Evolutionary conservation across 2,113 vertebrate genomes (phyloP).

Genomic region (Dromaius novaehollandiae): DNA sequence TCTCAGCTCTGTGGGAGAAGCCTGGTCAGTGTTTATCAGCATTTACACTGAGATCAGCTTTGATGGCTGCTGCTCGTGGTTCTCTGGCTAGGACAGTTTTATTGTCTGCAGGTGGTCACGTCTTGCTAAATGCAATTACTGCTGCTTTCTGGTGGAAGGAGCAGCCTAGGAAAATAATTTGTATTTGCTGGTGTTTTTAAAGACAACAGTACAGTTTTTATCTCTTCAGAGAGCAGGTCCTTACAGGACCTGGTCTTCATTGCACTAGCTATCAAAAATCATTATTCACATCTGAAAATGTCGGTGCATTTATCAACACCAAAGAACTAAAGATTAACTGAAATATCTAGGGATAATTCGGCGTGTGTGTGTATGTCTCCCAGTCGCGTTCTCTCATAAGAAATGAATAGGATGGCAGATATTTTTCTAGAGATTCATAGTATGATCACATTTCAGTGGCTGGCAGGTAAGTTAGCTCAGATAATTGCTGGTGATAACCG

Average conservation of each 20-base stretch:
- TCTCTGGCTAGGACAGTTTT: neutral
- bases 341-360: neutral
- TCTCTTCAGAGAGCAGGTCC: neutral
- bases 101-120: neutral
- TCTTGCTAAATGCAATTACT: neutral
- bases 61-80: neutral
- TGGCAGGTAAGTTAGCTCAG: neutral
- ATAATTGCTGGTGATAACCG: fast-evolving
- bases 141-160: neutral
- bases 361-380: neutral
- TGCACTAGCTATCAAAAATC: neutral
- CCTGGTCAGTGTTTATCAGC: neutral
- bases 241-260: neutral
- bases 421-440: fast-evolving
- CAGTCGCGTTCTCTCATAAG: neutral
- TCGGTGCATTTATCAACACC: fast-evolving
- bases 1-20: neutral
- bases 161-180: neutral
- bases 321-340: neutral
- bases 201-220: neutral
- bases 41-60: neutral
- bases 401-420: neutral
- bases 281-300: neutral
- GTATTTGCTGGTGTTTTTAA: neutral
- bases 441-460: neutral